Evolutionary conservation across 53 echinoderm and acorn worm genomes (phyloP).

Genomic region (Arbacia lixula): DNA sequence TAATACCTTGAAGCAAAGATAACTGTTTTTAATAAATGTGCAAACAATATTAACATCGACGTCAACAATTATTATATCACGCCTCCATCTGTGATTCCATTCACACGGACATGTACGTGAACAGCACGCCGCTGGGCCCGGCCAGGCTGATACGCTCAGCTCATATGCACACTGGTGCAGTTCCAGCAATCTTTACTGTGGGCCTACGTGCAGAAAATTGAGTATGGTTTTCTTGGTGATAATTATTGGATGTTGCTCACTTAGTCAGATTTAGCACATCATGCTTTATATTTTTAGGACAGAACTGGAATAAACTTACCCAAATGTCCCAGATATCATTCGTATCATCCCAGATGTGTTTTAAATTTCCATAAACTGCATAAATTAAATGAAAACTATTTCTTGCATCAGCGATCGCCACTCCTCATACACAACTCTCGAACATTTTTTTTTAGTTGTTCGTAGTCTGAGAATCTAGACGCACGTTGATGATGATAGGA

Average conservation of each 20-base stretch:
- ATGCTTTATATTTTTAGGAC: no score
- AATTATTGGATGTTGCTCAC: background rate
- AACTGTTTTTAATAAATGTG: no score
- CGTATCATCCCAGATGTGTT: constrained; percentile 57
- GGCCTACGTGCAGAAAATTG: background rate
- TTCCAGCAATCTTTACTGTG: no score
- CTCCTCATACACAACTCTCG: background rate
- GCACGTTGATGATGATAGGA: no score
- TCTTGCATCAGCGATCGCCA: background rate
- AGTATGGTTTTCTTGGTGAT: background rate
- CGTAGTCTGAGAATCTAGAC: background rate
- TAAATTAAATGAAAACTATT: background rate
- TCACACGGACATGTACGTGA: no score
- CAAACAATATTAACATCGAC: no score
- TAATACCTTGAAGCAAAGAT: no score
- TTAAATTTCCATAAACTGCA: background rate
- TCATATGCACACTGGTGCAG: no score
- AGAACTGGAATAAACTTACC: constrained; percentile 46
- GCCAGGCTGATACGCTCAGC: no score
- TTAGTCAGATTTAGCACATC: background rate
- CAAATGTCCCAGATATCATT: constrained; percentile 70
- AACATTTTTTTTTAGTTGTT: background rate
- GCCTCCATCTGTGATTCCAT: no score
- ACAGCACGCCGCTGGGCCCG: no score
- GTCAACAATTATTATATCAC: no score